Base-by-base conservation (phyloP, 2,113 vertebrate species). In the Philantomba maxwellii region DNA sequence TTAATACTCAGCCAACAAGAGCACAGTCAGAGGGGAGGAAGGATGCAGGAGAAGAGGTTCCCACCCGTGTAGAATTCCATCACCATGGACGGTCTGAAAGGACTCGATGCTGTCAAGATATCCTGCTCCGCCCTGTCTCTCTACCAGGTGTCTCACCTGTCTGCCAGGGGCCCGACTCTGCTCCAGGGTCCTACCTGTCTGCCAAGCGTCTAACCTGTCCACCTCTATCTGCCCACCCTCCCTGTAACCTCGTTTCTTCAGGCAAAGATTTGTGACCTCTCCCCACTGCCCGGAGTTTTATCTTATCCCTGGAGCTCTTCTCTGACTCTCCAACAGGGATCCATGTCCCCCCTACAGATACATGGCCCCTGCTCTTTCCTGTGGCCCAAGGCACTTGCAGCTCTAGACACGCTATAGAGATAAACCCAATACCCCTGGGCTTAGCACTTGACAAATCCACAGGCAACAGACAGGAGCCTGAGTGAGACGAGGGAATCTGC, bases 401-500 rank as follows among this genome's bases (percentile, higher is more conserved):
- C 23, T 8, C 47, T 21, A 5, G 25, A 45, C 5, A 15, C 33
- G 7, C 49, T 0, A 2, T 7, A 7, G 33, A 33, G 28, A 17
- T 0, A 28, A 30, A 43, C n/a, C 43, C n/a, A 3, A 2, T 3
- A 2, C 3, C n/a, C 0, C 53, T 12, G 7, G 2, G 5, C 21
- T 33, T 36, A 78, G 30, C 47, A 19, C 55, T 3, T 4, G 85
- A 83, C 55, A 58, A 13, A 36, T 39, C 5, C 49, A 25, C 6
- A 12, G 33, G 21, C 12, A 14, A 2, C 14, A n/a, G 23, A 36
- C 6, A n/a, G 1, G 39, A n/a, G 53, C n/a, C 39, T 36, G 0
- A 0, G 9, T 1, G 19, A 77, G 25, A 60, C 0, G 13, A 25
- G 2, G 1, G 5, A 0, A 15, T 1, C 64, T 3, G 33, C 64